These are phyloP conservation scores for Ectobius pallidus DNA, from an alignment of 2,888 invertebrate genomes.

Conservation along the genomic window DNA sequence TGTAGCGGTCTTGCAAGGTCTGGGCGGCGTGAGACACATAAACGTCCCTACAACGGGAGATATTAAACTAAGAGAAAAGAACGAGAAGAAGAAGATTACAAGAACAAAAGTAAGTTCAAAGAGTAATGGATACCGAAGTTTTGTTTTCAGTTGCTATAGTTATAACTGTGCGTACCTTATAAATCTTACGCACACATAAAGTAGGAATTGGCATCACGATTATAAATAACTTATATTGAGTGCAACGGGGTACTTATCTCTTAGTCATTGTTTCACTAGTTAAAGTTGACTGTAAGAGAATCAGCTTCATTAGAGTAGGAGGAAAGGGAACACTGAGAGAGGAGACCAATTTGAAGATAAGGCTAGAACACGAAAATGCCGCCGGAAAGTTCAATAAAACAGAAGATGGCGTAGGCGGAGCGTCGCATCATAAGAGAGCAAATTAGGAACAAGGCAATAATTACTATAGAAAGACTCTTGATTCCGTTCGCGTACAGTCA, in stretches of 20 bases:
- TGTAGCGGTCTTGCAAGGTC: too few relatives aligned
- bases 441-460: slow-evolving; percentile 25
- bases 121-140: too few relatives aligned
- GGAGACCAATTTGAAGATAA: slow-evolving; percentile 18
- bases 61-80: too few relatives aligned
- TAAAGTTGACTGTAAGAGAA: slow-evolving; percentile 15
- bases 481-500: not conserved
- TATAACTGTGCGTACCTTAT: too few relatives aligned
- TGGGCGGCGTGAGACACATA: too few relatives aligned
- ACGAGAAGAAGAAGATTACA: too few relatives aligned
- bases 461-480: slow-evolving; percentile 7
- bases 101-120: too few relatives aligned
- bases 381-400: slow-evolving; percentile 27
- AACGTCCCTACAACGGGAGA: too few relatives aligned
- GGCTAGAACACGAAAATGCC: slow-evolving; percentile 19
- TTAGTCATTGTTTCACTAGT: not conserved
- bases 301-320: slow-evolving; percentile 12
- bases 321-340: slow-evolving; percentile 2
- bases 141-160: too few relatives aligned
- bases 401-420: slow-evolving; percentile 18
- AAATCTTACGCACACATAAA: too few relatives aligned
- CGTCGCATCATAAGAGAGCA: slow-evolving; percentile 14
- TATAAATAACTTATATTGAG: not conserved
- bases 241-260: not conserved
- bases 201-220: not conserved